phyloP scores from a whole-genome alignment of 2,888 invertebrate genomes.

The Scaptomyza reducta region DNA sequence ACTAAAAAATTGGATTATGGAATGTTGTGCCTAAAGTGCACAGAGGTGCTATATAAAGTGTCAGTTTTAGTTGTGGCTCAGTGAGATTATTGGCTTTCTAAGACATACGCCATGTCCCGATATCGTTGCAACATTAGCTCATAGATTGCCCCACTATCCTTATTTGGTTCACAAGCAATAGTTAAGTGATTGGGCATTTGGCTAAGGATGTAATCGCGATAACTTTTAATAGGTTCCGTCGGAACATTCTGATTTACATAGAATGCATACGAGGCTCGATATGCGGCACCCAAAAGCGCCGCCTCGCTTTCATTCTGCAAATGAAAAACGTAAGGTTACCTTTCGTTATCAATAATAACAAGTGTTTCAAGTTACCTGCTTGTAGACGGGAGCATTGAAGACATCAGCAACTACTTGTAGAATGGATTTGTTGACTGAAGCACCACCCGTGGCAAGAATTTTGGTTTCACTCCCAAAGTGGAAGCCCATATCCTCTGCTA shows the following conservation, averaged over 20 bases:
- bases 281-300: slow-evolving; percentile 93
- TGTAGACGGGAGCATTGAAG: slow-evolving; percentile 95
- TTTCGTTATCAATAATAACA: neutral
- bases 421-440: slow-evolving; percentile 92
- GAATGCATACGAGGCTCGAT: slow-evolving; percentile 88
- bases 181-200: slow-evolving; percentile 84
- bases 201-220: slow-evolving; percentile 80
- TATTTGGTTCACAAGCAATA: slow-evolving; percentile 89
- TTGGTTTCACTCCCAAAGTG: slow-evolving; percentile 87
- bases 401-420: slow-evolving; percentile 96
- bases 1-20: slow-evolving; percentile 40
- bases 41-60: slow-evolving; percentile 6
- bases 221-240: slow-evolving; percentile 59
- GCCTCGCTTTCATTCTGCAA: slow-evolving; percentile 91
- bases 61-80: neutral
- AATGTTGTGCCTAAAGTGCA: slow-evolving; percentile 30
- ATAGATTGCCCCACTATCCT: slow-evolving; percentile 90
- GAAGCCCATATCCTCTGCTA: slow-evolving; percentile 93
- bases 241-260: slow-evolving; percentile 68
- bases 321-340: neutral
- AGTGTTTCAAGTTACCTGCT: slow-evolving; percentile 86
- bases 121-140: slow-evolving; percentile 90
- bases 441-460: slow-evolving; percentile 97
- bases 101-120: slow-evolving; percentile 85
- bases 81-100: slow-evolving; percentile 48